Base-by-base conservation (phyloP, 2,888 invertebrate genomes). In the Callimorpha dominula region DNA sequence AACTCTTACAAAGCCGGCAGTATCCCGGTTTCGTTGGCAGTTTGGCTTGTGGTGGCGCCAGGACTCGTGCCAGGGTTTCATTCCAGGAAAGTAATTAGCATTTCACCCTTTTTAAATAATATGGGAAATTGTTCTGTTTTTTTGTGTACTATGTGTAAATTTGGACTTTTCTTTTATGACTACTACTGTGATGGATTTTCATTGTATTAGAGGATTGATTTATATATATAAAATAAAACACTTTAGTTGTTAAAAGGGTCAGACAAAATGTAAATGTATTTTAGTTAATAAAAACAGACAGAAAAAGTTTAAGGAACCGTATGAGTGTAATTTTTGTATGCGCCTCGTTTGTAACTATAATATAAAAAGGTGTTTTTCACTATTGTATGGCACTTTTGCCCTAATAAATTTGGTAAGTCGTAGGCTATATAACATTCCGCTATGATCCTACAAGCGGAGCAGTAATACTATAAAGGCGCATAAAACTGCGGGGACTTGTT, bases 31-130 rank as follows among this genome's bases (percentile, higher is more conserved):
- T 82, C 82, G 66, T 69, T 72, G 75, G 78, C 81, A 87, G 85
- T 87, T 86, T 77, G 85, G 87, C 79, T 85, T 90, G 93, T 76
- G 93, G 92, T 88, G 76, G 73, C 73, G 75, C 72, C 72, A 81
- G 75, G 79, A 79, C 78, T 80, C 74, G 72, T 77, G 78, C 72
- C 82, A 75, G 73, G 79, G 80, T 82, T 86, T 82, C 78, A 75
- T 77, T 82, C 65, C 70, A 69, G 69, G 70, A 74, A 77, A 76
- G 75, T 74, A 77, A 81, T 75, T 78, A 75, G 60, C 68, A 76
- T 75, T 81, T 77, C 6, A 43, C 31, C 14, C 14, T 60, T 31
- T 60, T 31, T 60, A 14, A 14, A 31, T 60, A 46, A 9, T 8
- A 31, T 60, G 6, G 31, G 5, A 12, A 57, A 60, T 60, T 57